phyloP scores from a whole-genome alignment of 2,797 vertebrate species.

The Lagodon rhomboides region DNA sequence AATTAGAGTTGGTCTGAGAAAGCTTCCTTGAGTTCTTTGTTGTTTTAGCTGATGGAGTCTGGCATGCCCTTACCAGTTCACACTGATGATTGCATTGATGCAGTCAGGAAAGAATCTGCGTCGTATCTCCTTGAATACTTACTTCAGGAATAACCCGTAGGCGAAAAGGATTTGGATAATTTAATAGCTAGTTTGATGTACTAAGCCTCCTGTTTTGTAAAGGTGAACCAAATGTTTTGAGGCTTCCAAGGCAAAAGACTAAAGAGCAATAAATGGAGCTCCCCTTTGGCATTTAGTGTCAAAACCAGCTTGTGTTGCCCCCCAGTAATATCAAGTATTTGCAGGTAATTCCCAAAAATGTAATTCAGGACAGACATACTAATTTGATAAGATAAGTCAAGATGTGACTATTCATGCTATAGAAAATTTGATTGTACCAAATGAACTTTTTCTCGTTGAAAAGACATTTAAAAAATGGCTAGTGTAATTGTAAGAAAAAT shows the following conservation, averaged over 20 bases:
- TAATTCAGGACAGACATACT: neutral
- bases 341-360: too few species aligned
- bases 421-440: neutral
- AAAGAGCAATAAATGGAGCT: too few species aligned
- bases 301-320: too few species aligned
- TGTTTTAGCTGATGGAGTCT: slow-evolving; percentile 34
- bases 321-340: too few species aligned
- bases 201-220: neutral
- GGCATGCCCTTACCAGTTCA: slow-evolving; percentile 34
- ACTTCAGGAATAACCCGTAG: neutral
- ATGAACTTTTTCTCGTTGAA: neutral
- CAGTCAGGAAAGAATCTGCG: slow-evolving; percentile 21
- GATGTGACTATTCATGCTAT: neutral
- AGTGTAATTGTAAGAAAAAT: neutral
- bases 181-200: neutral
- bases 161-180: neutral
- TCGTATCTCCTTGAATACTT: slow-evolving; percentile 16
- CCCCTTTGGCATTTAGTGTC: too few species aligned
- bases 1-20: neutral
- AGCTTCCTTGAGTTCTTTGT: slow-evolving; percentile 10
- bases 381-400: neutral
- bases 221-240: too few species aligned
- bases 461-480: neutral
- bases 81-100: neutral
- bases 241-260: too few species aligned